A percentile compares a stretch with the other conserved stretches of the same genome.
These are phyloP conservation scores for Parthenolecanium corni DNA, from an alignment of 2,888 invertebrate genomes.

Conservation along the genomic window DNA sequence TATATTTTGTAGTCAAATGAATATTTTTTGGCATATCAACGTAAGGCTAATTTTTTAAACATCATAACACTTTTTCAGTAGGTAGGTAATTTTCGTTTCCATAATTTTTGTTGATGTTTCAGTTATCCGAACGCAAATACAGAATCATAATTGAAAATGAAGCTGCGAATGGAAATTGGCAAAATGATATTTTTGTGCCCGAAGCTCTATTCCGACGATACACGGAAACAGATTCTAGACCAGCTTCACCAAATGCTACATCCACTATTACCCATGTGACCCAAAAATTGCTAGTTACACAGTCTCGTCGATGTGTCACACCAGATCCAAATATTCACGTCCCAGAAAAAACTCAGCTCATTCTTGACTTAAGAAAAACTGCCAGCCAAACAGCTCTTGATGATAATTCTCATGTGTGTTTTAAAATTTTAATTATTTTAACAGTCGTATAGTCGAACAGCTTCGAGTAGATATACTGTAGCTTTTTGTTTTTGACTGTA, in stretches of 20 bases:
- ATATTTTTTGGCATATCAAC: too few species aligned
- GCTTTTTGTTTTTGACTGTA: too few species aligned
- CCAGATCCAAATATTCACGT: constrained; percentile 49
- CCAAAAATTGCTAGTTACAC: not conserved
- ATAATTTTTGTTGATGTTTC: too few species aligned
- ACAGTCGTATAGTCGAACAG: too few species aligned
- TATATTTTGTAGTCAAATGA: too few species aligned
- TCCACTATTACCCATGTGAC: constrained; percentile 47
- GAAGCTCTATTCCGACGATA: constrained; percentile 47
- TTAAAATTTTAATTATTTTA: too few species aligned
- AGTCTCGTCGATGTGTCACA: constrained; percentile 48
- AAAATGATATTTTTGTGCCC: constrained; percentile 36
- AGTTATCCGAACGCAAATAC: constrained; percentile 46
- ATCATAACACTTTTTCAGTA: too few species aligned
- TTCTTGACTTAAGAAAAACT: constrained; percentile 56
- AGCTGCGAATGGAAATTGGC: too few species aligned
- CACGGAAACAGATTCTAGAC: constrained; percentile 73
- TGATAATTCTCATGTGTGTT: not conserved
- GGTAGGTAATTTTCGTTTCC: too few species aligned
- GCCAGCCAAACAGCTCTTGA: constrained; percentile 49
- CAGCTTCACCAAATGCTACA: constrained; percentile 67
- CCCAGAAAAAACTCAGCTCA: constrained; percentile 52
- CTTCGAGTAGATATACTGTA: too few species aligned
- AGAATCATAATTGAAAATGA: constrained; percentile 56
- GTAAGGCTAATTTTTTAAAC: too few species aligned